phyloP scores from a whole-genome alignment of 2,888 invertebrate genomes.

The Invenusta paracnida region DNA sequence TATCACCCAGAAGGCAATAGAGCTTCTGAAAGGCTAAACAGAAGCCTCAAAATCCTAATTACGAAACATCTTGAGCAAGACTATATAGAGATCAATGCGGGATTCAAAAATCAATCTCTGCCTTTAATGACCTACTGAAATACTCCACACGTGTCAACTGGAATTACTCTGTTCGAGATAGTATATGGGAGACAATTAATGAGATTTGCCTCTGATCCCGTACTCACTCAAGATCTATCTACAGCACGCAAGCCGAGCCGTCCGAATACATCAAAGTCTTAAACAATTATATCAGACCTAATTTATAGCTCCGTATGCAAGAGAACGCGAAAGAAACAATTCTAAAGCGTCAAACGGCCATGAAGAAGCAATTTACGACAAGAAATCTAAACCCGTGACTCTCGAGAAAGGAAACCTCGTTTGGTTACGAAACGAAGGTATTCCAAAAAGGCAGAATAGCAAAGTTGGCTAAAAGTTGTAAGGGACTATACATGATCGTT shows the following conservation, averaged over 20 bases:
- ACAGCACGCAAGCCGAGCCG: not conserved
- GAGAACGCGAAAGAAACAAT: not conserved
- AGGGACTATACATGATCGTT: not conserved
- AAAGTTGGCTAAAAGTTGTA: not conserved
- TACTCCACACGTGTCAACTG: not conserved
- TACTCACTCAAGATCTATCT: not conserved
- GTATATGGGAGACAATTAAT: not conserved
- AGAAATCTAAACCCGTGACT: not conserved
- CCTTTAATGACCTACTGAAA: not conserved
- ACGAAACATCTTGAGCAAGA: not conserved
- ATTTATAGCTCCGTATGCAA: not conserved
- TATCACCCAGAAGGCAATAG: slow-evolving; percentile 5
- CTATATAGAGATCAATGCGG: not conserved
- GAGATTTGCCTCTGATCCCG: not conserved
- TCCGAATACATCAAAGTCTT: not conserved
- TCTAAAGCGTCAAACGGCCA: not conserved
- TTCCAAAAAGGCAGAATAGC: not conserved
- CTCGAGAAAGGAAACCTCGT: not conserved
- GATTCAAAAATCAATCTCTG: too few species aligned
- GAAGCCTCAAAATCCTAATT: not conserved
- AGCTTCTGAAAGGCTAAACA: not conserved
- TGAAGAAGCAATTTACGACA: not conserved
- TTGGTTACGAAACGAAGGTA: not conserved
- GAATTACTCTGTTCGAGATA: not conserved
- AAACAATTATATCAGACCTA: not conserved